phyloP scores from a whole-genome alignment of 2,113 vertebrate species.

The Chloebia gouldiae region DNA sequence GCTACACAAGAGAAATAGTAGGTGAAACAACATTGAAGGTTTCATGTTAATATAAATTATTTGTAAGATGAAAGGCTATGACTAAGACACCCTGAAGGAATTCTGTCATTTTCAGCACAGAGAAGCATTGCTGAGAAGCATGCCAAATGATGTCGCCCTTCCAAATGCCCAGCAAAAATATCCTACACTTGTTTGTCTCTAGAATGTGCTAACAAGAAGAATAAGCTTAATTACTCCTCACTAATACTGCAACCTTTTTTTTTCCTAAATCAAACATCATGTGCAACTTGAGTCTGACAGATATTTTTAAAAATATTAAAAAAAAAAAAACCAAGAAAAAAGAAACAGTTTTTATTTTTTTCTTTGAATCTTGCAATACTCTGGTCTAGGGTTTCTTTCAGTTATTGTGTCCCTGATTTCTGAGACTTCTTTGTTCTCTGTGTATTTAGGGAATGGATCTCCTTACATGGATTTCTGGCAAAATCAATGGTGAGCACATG shows the following conservation, averaged over 20 bases:
- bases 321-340: not conserved
- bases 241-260: not conserved
- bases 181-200: not conserved
- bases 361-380: not conserved
- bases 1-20: not conserved
- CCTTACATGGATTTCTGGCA: fast-evolving
- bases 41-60: not conserved
- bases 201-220: not conserved
- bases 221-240: not conserved
- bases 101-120: not conserved
- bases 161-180: not conserved
- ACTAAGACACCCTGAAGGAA: not conserved
- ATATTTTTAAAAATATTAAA: not conserved
- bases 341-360: fast-evolving
- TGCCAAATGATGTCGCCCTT: not conserved
- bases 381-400: not conserved
- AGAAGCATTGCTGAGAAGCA: not conserved
- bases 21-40: not conserved
- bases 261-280: not conserved
- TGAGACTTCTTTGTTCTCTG: not conserved
- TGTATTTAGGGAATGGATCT: not conserved
- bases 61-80: not conserved
- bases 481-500: not conserved
- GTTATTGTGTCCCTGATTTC: not conserved
- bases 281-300: not conserved